Base-by-base conservation (phyloP, 1,140 invertebrate genomes). In the Diorhabda elongata region DNA sequence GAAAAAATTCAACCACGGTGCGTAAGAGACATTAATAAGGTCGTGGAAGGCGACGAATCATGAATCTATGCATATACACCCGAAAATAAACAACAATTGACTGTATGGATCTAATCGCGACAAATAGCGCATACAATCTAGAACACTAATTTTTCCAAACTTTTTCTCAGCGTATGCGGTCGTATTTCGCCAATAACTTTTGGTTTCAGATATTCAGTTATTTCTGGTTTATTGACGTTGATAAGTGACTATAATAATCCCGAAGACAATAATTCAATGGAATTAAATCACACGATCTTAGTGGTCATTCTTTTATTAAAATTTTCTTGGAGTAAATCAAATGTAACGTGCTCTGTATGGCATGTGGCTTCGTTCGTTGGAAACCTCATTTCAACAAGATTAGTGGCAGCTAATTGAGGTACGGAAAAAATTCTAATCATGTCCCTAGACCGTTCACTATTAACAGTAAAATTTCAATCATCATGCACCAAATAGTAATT, bases 301-400 rank as follows among this genome's bases (percentile, higher is more conserved):
- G 52, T 7, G 52, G 52, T 7, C 2, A 56, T 7, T 56, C 61
- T 70, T 63, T 59, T 44, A 5, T 69, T 44, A 43, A 68, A 61
- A 6, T 41, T 6, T 61, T 41, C 52, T 7, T 56, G 52, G 6
- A 56, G 52, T 7, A 56, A 7, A n/a, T 56, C 52, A 6, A 56
- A 7, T 56, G 52, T 56, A 6, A 1, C 52, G 52, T 2, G 6
- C 52, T 6, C 52, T 56, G 52, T 56, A n/a, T 56, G 52, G 52
- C 52, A 56, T 7, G 52, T 56, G n/a, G 52, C 52, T 6, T n/a
- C 52, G n/a, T 56, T n/a, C n/a, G 6, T 6, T n/a, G 6, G 6
- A n/a, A 56, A 56, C 52, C 52, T 7, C 52, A 56, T 56, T 6
- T 56, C 52, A n/a, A 1, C 26, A 26, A 26, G 26, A 26, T 26